A percentile compares a stretch with the other conserved stretches of the same genome.
Evolutionary conservation across 2,113 vertebrate genomes (phyloP).

Genomic region (Varanus komodoensis): DNA sequence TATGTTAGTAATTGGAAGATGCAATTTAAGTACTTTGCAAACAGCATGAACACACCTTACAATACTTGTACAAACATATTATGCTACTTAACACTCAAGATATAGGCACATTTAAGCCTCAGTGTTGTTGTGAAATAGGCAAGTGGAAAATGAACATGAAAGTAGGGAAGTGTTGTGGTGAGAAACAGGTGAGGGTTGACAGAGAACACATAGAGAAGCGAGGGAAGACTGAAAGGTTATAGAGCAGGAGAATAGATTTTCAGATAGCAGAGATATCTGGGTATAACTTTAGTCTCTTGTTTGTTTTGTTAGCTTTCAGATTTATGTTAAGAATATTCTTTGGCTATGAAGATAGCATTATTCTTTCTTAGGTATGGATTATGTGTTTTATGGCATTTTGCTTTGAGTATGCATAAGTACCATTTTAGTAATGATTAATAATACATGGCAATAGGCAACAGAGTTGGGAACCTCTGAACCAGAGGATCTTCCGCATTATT

Average conservation of each 20-base stretch:
- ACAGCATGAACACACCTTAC: constrained; percentile 13
- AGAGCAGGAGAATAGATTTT: too few relatives aligned
- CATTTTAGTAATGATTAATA: neutral
- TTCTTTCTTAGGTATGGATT: neutral
- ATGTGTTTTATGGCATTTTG: neutral
- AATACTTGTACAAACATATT: constrained; percentile 41
- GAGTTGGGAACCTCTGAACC: too few relatives aligned
- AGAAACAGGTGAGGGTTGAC: neutral
- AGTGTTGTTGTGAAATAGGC: constrained; percentile 27
- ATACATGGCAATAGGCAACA: neutral
- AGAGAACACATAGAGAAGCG: neutral
- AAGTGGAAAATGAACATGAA: neutral
- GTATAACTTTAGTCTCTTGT: neutral
- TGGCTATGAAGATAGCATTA: neutral
- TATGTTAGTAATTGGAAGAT: neutral
- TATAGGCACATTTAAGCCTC: constrained; percentile 39
- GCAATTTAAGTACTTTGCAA: constrained; percentile 5
- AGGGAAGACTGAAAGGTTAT: neutral
- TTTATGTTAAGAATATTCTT: neutral
- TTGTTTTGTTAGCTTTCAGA: neutral
- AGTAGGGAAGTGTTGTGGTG: neutral
- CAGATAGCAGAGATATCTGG: neutral
- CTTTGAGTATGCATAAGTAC: neutral
- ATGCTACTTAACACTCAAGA: constrained; percentile 12
- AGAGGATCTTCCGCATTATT: too few relatives aligned